A percentile compares a stretch with the other conserved stretches of the same genome.
These are phyloP conservation scores for Epinotia nisella DNA, from an alignment of 2,888 invertebrate species.

Conservation along the genomic window DNA sequence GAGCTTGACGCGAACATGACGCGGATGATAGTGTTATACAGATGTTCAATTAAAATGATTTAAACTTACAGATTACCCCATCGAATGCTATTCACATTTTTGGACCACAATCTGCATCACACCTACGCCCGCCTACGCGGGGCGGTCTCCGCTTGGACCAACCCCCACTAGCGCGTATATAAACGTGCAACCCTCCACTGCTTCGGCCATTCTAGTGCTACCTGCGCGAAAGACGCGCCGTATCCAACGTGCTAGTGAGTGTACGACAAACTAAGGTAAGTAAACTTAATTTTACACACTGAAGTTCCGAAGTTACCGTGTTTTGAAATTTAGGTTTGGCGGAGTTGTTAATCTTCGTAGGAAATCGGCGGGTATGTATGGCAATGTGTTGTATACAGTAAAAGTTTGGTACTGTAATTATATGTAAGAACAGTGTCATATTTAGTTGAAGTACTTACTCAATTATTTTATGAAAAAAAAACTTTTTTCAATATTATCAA, in stretches of 20 bases:
- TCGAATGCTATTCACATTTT: background rate
- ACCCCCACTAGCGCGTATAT: constrained; percentile 62
- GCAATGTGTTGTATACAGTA: background rate
- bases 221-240: constrained; percentile 67
- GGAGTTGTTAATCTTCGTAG: background rate
- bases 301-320: background rate
- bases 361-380: background rate
- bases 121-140: constrained; percentile 80
- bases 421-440: background rate
- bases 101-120: constrained; percentile 22
- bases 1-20: no score
- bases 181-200: constrained; percentile 59
- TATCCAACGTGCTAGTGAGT: constrained; percentile 53
- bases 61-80: background rate
- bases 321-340: background rate
- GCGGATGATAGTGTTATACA: no score
- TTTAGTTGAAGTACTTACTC: background rate
- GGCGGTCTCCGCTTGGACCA: constrained; percentile 75
- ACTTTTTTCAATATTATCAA: no score
- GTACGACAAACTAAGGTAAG: constrained; percentile 71
- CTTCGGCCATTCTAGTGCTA: constrained; percentile 69
- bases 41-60: no score
- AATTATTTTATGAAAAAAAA: no score
- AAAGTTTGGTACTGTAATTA: background rate
- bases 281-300: constrained; percentile 41